Base-by-base conservation (phyloP, 2,888 invertebrate species). In the Metalampra italica region DNA sequence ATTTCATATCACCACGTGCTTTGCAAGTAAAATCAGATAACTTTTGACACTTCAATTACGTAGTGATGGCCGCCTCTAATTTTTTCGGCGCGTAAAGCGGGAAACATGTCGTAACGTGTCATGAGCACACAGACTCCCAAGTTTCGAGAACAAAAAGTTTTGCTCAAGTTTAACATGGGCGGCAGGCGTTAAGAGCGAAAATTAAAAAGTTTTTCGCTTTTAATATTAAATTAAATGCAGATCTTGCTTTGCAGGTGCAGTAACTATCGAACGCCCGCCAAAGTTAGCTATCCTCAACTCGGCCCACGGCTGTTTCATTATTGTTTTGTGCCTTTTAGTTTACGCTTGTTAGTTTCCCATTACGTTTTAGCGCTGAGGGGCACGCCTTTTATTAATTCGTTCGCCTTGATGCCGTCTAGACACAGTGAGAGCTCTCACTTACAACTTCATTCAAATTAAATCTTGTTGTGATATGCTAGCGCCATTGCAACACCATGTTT, bases 41-140 rank as follows among this genome's bases (percentile, higher is more conserved):
- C 86, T 89, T 89, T 88, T 89, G 89, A 88, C 89, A 88, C 86
- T 86, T 84, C 89, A 89, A 88, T 89, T 89, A 88, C 84, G 79
- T 65, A 76, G 80, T 83, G 86, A 87, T 83, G 82, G 82, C 74
- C 74, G 79, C 64, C 72, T 82, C 75, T 77, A 83, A 82, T 82
- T 85, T 85, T 84, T 74, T 57, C 59, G 64, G 62, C 66, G 57
- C 72, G 52, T 66, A 73, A 75, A 66, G 62, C 71, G 71, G 64
- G 61, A 75, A 79, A 75, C 80, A 75, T 73, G 78, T 72, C 77
- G 68, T 73, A 77, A 71, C 77, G 68, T 74, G 88, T 87, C 88
- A 86, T 59, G 59, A 70, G 64, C 88, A 87, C 79, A 82, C 81
- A 78, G 70, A 71, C 57, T 54, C 53, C 48, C 62, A 78, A 85